Evolutionary conservation across 2,113 vertebrate species (phyloP).

Genomic region (Reinhardtius hippoglossoides): DNA sequence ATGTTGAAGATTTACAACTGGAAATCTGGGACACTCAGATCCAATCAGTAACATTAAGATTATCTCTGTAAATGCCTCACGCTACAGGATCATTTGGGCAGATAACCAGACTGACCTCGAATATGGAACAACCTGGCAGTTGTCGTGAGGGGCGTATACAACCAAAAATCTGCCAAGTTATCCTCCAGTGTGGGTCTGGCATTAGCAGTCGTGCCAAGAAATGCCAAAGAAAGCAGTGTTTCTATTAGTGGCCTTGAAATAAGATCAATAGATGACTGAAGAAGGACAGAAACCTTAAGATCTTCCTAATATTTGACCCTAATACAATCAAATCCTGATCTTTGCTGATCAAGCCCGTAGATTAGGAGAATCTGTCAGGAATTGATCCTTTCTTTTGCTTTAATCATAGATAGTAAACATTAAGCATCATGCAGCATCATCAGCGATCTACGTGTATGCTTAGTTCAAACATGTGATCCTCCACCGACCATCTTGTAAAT

Average conservation of each 20-base stretch:
- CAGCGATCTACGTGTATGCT: neutral
- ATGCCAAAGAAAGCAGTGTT: conserved; percentile 33
- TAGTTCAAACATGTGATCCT: neutral
- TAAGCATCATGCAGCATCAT: neutral
- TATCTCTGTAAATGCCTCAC: neutral
- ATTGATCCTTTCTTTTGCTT: conserved; percentile 30
- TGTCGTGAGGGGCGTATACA: neutral
- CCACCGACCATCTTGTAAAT: neutral
- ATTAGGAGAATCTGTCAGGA: conserved; percentile 26
- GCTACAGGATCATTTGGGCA: neutral
- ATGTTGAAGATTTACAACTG: neutral
- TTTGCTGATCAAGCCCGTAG: conserved; percentile 21
- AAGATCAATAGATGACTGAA: conserved; percentile 9
- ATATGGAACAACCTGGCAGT: neutral
- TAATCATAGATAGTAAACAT: neutral
- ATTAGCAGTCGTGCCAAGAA: conserved; percentile 16
- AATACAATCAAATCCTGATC: conserved; percentile 41
- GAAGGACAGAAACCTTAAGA: neutral
- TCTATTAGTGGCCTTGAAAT: conserved; percentile 14
- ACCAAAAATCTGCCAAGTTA: neutral
- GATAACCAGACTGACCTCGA: neutral
- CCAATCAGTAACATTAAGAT: neutral
- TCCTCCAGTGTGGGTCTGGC: neutral
- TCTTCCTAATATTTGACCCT: conserved; percentile 35
- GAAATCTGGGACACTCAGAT: neutral